Evolutionary conservation across 2,888 invertebrate species (phyloP).

Genomic region (Parascotia fuliginaria): DNA sequence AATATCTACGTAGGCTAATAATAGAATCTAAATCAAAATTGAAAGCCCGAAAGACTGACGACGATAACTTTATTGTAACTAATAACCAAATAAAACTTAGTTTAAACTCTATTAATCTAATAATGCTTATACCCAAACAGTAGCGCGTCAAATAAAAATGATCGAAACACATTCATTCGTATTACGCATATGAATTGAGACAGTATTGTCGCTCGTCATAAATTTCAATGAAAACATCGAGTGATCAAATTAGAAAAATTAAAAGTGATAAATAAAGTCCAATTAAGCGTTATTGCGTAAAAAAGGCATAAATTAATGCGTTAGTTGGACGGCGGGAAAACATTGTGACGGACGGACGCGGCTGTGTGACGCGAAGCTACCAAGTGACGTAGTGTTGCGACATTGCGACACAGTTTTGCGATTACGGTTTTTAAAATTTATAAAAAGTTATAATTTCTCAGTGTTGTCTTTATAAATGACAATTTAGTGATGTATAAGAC

Average conservation of each 20-base stretch:
- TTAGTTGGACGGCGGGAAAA: constrained; percentile 51
- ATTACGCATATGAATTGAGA: constrained; percentile 79
- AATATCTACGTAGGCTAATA: no score
- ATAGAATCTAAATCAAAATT: neutral
- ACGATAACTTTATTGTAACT: constrained; percentile 23
- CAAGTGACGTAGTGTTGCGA: constrained; percentile 59
- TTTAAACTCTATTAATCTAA: constrained; percentile 40
- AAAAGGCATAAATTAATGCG: constrained; percentile 84
- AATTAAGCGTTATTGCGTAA: constrained; percentile 85
- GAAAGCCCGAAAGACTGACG: neutral
- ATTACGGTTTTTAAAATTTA: neutral
- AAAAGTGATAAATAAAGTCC: constrained; percentile 84
- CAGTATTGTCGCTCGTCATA: constrained; percentile 70
- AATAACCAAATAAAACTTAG: constrained; percentile 33
- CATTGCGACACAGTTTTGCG: constrained; percentile 13
- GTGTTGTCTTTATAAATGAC: neutral
- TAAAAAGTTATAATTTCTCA: neutral
- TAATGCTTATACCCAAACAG: constrained; percentile 29
- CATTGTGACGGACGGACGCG: constrained; percentile 27
- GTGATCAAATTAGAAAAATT: constrained; percentile 85
- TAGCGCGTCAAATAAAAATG: constrained; percentile 48
- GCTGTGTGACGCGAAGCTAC: constrained; percentile 55
- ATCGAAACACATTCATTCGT: constrained; percentile 75
- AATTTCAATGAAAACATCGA: constrained; percentile 75
- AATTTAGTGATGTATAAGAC: neutral